Evolutionary conservation across 2,797 vertebrate species (phyloP).

Genomic region (Pelobates cultripes): DNA sequence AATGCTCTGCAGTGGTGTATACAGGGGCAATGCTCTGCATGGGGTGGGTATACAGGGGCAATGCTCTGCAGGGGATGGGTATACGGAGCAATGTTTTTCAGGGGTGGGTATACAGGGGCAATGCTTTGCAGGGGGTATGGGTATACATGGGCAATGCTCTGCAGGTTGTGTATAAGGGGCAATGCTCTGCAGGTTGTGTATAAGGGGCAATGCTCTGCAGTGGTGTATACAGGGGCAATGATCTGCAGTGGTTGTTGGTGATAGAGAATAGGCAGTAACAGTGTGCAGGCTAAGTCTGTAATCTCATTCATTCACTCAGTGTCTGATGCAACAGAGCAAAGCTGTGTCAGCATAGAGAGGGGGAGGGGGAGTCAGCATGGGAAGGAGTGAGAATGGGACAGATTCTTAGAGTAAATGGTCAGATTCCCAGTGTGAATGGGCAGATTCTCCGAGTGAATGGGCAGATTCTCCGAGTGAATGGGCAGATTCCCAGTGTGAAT

Average conservation of each 20-base stretch:
- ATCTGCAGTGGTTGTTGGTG: not conserved
- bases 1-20: not conserved
- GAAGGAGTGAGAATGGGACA: no score
- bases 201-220: conserved; percentile 18
- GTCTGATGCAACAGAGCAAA: conserved; percentile 38
- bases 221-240: not conserved
- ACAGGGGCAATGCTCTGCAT: not conserved
- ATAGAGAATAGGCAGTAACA: not conserved
- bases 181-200: conserved; percentile 5
- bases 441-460: no score
- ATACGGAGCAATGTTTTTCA: no score
- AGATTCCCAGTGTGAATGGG: no score
- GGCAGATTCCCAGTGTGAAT: no score
- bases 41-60: not conserved
- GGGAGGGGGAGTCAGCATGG: not conserved
- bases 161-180: not conserved
- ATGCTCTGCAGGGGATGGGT: not conserved
- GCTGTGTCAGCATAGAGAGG: conserved; percentile 17
- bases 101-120: no score
- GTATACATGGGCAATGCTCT: not conserved
- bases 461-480: no score
- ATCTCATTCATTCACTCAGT: conserved; percentile 11
- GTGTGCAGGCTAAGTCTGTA: not conserved
- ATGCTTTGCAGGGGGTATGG: not conserved
- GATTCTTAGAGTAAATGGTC: no score